These are phyloP conservation scores for Dendronephthya gigantea DNA, from an alignment of 64 coral and sea anemone species.

Conservation along the genomic window DNA sequence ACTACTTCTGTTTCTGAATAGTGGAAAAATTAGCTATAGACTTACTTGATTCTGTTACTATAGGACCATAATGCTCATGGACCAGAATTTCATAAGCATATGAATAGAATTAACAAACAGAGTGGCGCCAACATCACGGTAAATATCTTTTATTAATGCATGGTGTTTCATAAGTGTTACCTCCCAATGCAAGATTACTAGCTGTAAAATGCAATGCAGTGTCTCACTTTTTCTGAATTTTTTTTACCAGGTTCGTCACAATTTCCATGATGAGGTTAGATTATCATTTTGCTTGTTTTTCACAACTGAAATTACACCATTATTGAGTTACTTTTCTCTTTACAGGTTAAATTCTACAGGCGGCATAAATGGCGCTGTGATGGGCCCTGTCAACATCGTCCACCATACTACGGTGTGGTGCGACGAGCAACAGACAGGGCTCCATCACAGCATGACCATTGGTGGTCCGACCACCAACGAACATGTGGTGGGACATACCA, in stretches of 20 bases:
- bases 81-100: conserved; percentile 90
- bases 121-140: conserved; percentile 79
- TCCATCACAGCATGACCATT: conserved; percentile 65
- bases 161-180: background rate
- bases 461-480: conserved; percentile 87
- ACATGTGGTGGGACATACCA: conserved; percentile 75
- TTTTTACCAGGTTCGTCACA: conserved; percentile 79
- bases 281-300: background rate
- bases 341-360: conserved; percentile 83
- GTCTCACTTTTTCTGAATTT: conserved; percentile 24
- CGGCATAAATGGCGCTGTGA: conserved; percentile 94
- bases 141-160: conserved; percentile 14
- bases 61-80: conserved; percentile 96
- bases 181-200: background rate
- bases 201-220: too few relatives aligned
- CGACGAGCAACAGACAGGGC: conserved; percentile 84
- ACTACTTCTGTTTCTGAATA: too few relatives aligned
- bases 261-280: conserved; percentile 91
- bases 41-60: background rate
- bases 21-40: too few relatives aligned
- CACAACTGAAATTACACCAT: too few relatives aligned
- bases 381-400: conserved; percentile 76
- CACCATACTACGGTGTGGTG: conserved; percentile 87
- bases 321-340: too few relatives aligned
- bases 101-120: conserved; percentile 82